These are phyloP conservation scores for Tachina fera DNA, from an alignment of 2,888 invertebrate species.

Conservation along the genomic window DNA sequence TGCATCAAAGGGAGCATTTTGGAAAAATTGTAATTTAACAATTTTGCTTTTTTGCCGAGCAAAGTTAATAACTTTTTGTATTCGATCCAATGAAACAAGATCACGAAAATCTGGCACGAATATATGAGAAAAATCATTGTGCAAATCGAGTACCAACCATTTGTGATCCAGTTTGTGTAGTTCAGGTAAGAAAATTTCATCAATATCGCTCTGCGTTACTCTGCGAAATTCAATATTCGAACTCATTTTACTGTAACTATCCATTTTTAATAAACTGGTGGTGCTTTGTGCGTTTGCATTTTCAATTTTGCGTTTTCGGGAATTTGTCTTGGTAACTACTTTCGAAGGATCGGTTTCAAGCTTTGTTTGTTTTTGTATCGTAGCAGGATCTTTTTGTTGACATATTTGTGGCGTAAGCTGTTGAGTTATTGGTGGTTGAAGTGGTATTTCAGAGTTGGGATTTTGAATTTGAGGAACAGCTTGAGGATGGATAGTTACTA, in stretches of 20 bases:
- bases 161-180: slow-evolving; percentile 76
- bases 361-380: neutral
- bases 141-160: slow-evolving; percentile 81
- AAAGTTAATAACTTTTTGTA: slow-evolving; percentile 79
- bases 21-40: slow-evolving; percentile 80
- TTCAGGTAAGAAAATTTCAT: slow-evolving; percentile 78
- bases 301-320: slow-evolving; percentile 54
- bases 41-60: slow-evolving; percentile 77
- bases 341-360: slow-evolving; percentile 6
- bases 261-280: slow-evolving; percentile 50
- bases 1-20: slow-evolving; percentile 79
- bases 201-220: slow-evolving; percentile 75
- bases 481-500: slow-evolving; percentile 22
- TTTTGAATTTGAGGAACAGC: neutral
- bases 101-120: slow-evolving; percentile 81
- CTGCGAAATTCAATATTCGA: slow-evolving; percentile 79
- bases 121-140: slow-evolving; percentile 82
- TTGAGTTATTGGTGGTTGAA: slow-evolving; percentile 11
- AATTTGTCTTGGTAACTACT: slow-evolving; percentile 6
- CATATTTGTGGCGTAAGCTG: neutral
- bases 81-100: slow-evolving; percentile 80
- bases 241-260: slow-evolving; percentile 73
- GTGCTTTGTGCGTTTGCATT: neutral
- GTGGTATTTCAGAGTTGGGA: neutral
- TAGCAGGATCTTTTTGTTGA: neutral